Percentiles rank a stretch among this genome's conserved stretches.
Evolutionary conservation across 2,113 vertebrate species (phyloP).

Genomic region (Scalopus aquaticus): DNA sequence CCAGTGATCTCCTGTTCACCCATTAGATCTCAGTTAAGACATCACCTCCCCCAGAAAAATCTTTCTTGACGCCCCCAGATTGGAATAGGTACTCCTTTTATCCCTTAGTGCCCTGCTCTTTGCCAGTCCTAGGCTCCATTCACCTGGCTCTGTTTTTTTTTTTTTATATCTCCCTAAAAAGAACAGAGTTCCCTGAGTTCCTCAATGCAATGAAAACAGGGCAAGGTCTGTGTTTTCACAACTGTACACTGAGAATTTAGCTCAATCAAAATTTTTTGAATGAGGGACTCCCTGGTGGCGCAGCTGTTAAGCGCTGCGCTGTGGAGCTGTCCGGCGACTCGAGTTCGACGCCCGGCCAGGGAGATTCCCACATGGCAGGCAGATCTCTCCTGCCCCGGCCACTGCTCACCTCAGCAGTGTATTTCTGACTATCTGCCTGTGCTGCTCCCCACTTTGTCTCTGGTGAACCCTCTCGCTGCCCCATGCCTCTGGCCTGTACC

Average conservation of each 20-base stretch:
- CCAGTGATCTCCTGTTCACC: background rate
- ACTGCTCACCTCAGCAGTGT: too few species aligned
- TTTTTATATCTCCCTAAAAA: background rate
- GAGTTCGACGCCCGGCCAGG: too few species aligned
- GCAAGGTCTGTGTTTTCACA: background rate
- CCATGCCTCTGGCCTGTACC: too few species aligned
- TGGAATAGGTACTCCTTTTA: background rate
- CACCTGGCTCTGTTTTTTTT: background rate
- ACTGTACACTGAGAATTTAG: background rate
- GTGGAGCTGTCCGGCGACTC: too few species aligned
- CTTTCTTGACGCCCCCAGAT: background rate
- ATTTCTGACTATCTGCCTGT: too few species aligned
- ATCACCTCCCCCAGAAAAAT: conserved; percentile 5
- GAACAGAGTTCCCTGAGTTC: background rate
- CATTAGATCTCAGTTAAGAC: background rate
- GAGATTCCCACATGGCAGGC: too few species aligned
- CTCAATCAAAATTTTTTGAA: background rate
- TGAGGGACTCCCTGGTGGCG: too few species aligned
- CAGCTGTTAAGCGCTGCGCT: too few species aligned
- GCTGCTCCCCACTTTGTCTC: too few species aligned
- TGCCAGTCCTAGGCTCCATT: background rate
- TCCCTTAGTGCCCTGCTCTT: background rate
- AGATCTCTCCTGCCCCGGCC: too few species aligned
- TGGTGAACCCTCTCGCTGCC: too few species aligned
- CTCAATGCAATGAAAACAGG: background rate